Conservation (phyloP, 2,113 vertebrate species). For the Agapornis roseicollis region DNA sequence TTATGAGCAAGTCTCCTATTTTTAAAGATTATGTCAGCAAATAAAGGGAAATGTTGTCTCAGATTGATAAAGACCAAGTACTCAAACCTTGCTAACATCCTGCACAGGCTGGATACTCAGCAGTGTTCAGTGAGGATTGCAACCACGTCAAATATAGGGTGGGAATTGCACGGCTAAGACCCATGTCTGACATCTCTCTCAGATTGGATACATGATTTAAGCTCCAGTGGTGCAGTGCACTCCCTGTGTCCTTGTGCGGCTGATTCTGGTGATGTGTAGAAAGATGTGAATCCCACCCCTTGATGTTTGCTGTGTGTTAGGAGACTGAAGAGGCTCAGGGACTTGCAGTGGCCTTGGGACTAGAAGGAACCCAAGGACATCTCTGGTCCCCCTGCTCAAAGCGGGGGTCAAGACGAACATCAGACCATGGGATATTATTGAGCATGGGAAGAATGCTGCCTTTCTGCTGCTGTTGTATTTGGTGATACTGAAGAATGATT, state of each 20-base stretch:
- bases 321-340: not conserved
- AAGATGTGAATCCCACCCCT: accelerated
- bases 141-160: accelerated
- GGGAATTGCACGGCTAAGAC: not conserved
- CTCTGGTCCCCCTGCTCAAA: not conserved
- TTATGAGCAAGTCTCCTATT: not conserved
- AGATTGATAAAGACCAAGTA: not conserved
- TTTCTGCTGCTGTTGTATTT: not conserved
- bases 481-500: not conserved
- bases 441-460: not conserved
- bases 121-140: not conserved
- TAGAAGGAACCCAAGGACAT: not conserved
- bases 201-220: accelerated
- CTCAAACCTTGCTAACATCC: not conserved
- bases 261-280: accelerated
- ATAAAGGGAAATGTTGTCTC: not conserved
- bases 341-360: accelerated
- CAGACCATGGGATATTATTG: not conserved
- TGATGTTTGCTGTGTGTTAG: accelerated
- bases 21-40: not conserved
- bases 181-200: accelerated
- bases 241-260: not conserved
- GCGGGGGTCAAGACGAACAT: accelerated
- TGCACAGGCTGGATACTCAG: not conserved
- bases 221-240: not conserved